A percentile compares a stretch with the other conserved stretches of the same genome.
Evolutionary conservation across 2,113 vertebrate genomes (phyloP).

Genomic region (Pandion haliaetus): DNA sequence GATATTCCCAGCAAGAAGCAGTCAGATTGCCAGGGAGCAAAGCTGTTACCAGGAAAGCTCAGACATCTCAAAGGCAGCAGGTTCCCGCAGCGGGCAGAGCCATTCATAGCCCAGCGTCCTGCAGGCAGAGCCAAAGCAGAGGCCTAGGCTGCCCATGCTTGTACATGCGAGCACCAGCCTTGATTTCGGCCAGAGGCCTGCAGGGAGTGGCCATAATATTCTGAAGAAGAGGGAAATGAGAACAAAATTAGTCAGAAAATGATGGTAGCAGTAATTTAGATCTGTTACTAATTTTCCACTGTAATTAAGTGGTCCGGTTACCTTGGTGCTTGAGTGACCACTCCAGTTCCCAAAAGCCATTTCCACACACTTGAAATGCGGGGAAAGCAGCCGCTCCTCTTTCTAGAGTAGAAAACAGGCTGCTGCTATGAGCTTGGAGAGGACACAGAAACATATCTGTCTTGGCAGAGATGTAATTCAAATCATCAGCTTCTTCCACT

Average conservation of each 20-base stretch:
- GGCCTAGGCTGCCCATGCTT: neutral
- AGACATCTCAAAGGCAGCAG: neutral
- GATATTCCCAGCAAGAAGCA: neutral
- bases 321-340: neutral
- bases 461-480: neutral
- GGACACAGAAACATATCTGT: neutral
- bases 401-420: neutral
- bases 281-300: accelerated
- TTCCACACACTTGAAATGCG: accelerated
- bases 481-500: neutral
- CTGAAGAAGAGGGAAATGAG: neutral
- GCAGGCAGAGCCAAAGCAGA: neutral
- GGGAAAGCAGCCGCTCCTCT: neutral
- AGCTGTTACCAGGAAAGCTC: neutral
- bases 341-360: neutral
- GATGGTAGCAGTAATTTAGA: neutral
- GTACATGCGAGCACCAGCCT: neutral
- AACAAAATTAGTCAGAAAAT: neutral
- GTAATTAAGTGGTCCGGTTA: neutral
- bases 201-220: neutral
- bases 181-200: neutral
- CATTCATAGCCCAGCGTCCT: neutral
- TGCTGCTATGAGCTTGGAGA: neutral
- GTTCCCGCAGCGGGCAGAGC: neutral
- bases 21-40: neutral